Evolutionary conservation across 2,113 vertebrate species (phyloP).

Genomic region (Empidonax traillii): DNA sequence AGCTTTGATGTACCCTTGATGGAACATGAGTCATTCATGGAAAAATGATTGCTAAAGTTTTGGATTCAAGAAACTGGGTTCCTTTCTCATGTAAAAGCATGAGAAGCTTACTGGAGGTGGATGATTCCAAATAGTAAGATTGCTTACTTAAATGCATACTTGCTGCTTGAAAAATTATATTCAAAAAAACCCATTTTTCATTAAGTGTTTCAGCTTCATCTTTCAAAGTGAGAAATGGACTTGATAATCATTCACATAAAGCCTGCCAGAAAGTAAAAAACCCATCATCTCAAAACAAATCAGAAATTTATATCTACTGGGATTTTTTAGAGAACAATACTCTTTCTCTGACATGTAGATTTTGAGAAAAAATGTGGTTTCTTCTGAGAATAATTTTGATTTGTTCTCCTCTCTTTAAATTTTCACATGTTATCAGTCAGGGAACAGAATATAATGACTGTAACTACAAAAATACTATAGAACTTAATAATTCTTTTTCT

Average conservation of each 20-base stretch:
- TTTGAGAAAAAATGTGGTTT: not conserved
- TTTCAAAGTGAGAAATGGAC: not conserved
- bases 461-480: not conserved
- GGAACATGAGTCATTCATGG: not conserved
- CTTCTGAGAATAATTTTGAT: not conserved
- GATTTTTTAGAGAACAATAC: not conserved
- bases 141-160: not conserved
- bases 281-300: not conserved
- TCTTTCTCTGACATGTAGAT: not conserved
- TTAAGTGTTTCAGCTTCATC: not conserved
- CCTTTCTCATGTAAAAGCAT: not conserved
- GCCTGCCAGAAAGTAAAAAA: not conserved
- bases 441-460: rapidly evolving
- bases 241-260: not conserved
- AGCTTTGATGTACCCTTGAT: not conserved
- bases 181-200: not conserved
- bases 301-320: not conserved
- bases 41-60: not conserved
- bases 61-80: not conserved
- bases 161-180: not conserved
- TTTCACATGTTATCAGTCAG: not conserved
- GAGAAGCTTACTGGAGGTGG: not conserved
- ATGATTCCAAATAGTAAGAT: not conserved
- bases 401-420: not conserved
- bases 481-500: not conserved